Evolutionary conservation across 2,888 invertebrate species (phyloP).

Genomic region (Crepidodera aurea): DNA sequence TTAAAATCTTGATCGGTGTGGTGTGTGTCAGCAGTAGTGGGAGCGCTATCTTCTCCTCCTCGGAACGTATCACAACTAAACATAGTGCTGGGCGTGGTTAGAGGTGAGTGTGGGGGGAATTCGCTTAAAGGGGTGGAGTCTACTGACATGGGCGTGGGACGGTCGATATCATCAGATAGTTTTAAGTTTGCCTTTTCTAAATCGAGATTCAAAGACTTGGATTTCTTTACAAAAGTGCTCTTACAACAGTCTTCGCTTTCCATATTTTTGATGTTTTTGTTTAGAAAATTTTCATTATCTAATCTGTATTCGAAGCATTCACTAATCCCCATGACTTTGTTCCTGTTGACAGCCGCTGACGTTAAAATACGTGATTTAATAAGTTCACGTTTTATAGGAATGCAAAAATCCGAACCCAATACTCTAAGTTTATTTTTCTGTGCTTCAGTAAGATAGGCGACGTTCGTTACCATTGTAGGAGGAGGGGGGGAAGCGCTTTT

Average conservation of each 20-base stretch:
- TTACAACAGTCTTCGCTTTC: conserved; percentile 13
- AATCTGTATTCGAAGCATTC: conserved; percentile 47
- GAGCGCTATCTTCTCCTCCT: conserved; percentile 44
- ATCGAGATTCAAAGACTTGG: conserved; percentile 47
- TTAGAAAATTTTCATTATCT: conserved; percentile 51
- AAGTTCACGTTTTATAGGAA: conserved; percentile 52
- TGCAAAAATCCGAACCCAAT: conserved; percentile 68
- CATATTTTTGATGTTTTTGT: conserved; percentile 43
- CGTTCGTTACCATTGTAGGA: conserved; percentile 41
- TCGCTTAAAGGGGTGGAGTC: conserved; percentile 58
- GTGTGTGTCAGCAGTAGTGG: conserved; percentile 60
- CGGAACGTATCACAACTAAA: conserved; percentile 41
- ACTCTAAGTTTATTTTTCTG: conserved; percentile 69
- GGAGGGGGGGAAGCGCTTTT: not conserved
- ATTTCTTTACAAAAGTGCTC: conserved; percentile 40
- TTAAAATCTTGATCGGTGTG: conserved; percentile 62
- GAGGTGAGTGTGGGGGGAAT: conserved; percentile 34
- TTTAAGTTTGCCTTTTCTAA: conserved; percentile 40
- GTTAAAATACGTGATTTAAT: conserved; percentile 37
- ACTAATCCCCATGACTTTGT: conserved; percentile 52
- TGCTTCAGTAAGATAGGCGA: conserved; percentile 66
- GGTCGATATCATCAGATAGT: conserved; percentile 35
- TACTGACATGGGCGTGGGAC: conserved; percentile 57
- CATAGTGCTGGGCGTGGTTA: conserved; percentile 44
- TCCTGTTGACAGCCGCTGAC: conserved; percentile 48